Percentiles rank a stretch among this genome's conserved stretches.
phyloP scores from a whole-genome alignment of 2,888 invertebrate genomes.

The Eupeodes latifasciatus region DNA sequence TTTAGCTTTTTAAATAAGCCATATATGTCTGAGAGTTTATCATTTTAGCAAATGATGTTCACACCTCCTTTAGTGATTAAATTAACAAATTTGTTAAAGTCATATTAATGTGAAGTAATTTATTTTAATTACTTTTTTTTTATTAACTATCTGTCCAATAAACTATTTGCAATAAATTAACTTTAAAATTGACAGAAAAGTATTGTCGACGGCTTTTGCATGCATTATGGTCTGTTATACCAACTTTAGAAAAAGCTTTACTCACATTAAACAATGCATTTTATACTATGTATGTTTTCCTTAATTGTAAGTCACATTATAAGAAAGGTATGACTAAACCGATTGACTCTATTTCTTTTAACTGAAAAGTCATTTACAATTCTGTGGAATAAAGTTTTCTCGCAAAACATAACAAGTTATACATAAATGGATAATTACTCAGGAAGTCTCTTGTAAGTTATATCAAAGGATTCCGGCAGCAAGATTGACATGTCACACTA shows the following conservation, averaged over 20 bases:
- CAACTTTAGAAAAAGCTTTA: not conserved
- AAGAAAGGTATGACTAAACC: not conserved
- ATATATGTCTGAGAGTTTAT: not conserved
- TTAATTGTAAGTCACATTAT: not conserved
- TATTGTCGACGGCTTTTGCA: not conserved
- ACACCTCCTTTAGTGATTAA: not conserved
- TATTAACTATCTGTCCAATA: not conserved
- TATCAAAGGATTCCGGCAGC: conserved; percentile 26
- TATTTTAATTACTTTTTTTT: not conserved
- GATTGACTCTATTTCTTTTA: not conserved
- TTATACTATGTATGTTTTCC: not conserved
- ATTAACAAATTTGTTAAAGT: too few species aligned
- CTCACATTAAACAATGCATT: not conserved
- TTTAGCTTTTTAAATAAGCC: too few species aligned
- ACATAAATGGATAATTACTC: conserved; percentile 14
- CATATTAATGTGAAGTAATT: not conserved
- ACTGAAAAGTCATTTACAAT: not conserved
- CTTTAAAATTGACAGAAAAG: not conserved
- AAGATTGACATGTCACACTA: conserved; percentile 15
- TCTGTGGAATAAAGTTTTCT: not conserved
- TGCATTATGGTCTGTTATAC: not conserved
- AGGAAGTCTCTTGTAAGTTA: conserved; percentile 10
- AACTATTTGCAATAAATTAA: not conserved
- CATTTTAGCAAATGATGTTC: not conserved
- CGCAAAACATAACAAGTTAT: not conserved